Conservation (phyloP, 2,797 vertebrate genomes). For the Lates japonicus region DNA sequence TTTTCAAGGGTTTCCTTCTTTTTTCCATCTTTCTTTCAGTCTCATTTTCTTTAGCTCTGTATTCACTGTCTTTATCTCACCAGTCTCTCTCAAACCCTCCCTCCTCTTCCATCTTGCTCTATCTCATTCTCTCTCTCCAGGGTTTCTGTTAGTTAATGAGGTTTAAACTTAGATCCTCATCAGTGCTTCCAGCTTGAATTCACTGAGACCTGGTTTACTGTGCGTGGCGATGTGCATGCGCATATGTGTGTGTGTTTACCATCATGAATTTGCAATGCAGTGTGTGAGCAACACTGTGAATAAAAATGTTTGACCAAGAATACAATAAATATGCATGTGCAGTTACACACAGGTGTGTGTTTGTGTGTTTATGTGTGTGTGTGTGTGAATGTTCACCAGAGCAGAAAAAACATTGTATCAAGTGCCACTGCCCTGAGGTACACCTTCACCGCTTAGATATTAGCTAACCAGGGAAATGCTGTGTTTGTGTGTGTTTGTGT, state of each 20-base stretch:
- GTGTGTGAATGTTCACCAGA: constrained; percentile 26
- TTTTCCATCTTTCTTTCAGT: neutral
- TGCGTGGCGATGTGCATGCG: neutral
- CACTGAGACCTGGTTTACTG: constrained; percentile 34
- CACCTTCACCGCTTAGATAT: constrained; percentile 49
- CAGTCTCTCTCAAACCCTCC: neutral
- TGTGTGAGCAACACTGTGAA: constrained; percentile 28
- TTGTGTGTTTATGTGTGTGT: constrained; percentile 8
- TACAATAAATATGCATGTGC: constrained; percentile 56
- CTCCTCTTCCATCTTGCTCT: neutral
- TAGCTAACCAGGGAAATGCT: constrained; percentile 47
- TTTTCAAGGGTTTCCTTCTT: constrained; percentile 18
- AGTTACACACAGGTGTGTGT: constrained; percentile 11
- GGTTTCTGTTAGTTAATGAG: constrained; percentile 70
- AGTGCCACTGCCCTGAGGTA: constrained; percentile 50
- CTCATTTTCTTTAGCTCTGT: neutral
- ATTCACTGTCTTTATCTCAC: neutral
- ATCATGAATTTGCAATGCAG: constrained; percentile 25
- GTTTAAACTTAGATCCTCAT: constrained; percentile 67
- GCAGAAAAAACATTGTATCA: constrained; percentile 39
- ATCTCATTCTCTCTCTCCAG: constrained; percentile 21
- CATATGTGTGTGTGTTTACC: neutral
- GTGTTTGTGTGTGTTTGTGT: neutral
- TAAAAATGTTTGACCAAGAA: constrained; percentile 33
- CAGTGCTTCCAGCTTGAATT: constrained; percentile 66